Evolutionary conservation across 2,888 invertebrate species (phyloP).

Genomic region (Plutella xylostella): DNA sequence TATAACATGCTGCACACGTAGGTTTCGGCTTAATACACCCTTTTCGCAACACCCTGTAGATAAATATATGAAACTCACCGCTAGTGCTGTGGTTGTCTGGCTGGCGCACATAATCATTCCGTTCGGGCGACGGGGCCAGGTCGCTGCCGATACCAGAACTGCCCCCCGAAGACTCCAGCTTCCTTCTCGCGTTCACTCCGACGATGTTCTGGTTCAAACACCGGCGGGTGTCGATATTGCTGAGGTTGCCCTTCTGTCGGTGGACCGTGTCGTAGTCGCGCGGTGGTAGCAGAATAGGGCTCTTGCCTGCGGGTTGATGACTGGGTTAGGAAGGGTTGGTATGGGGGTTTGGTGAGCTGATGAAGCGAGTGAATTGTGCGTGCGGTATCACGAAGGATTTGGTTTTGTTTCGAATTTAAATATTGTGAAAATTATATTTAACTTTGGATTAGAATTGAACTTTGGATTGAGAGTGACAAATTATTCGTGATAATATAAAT

Average conservation of each 20-base stretch:
- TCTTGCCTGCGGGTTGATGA: constrained; percentile 44
- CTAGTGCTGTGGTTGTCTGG: constrained; percentile 74
- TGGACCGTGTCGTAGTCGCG: constrained; percentile 95
- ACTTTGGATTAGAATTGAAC: no score
- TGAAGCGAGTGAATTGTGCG: no score
- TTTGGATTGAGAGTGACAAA: no score
- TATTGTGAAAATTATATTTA: no score
- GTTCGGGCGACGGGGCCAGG: constrained; percentile 85
- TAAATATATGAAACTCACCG: constrained; percentile 69
- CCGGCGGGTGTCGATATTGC: constrained; percentile 62
- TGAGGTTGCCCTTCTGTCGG: constrained; percentile 68
- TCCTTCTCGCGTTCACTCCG: constrained; percentile 56
- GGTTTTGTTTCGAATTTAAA: no score
- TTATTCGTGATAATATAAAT: no score
- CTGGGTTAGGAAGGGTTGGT: neutral
- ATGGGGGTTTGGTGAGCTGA: neutral
- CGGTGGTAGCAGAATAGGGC: constrained; percentile 89
- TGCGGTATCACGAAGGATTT: no score
- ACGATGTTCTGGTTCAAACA: constrained; percentile 78
- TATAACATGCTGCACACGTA: no score
- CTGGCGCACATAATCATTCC: constrained; percentile 52
- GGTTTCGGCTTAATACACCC: no score
- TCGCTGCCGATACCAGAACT: constrained; percentile 92
- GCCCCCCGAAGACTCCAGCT: constrained; percentile 79
- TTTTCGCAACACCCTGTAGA: no score